Base-by-base conservation (phyloP, 2,888 invertebrate species). In the Thereva nobilitata region DNA sequence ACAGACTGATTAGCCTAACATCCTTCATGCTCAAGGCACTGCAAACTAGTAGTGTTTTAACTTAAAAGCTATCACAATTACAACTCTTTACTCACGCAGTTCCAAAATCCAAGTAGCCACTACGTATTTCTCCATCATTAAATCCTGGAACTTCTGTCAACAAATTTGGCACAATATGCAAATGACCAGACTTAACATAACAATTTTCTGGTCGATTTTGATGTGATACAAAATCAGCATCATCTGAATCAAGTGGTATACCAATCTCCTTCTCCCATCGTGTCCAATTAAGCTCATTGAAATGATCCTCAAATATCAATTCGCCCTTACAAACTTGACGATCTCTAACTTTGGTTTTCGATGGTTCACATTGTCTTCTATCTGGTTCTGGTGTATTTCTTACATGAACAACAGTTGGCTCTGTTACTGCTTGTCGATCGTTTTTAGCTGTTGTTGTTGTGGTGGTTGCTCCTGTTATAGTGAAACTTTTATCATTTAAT, bases 291-390 rank as follows among this genome's bases (percentile, higher is more conserved):
- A 87, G 72, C 0, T 67, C 65, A 42, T 84, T 79, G 73, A 90
- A 90, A 66, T 83, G 79, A 59, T 90, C 89, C 55, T 87, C 84
- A 70, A 90, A 87, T 65, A 90, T 77, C 1, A 84, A 76, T 68
- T 83, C 78, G 0, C 84, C 84, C 8, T 80, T 77, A 74, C 86
- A 86, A 0, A 79, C 79, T 3, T 68, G 70, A 0, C 79, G 80
- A 0, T 80, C 80, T 6, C 72, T 70, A n/a, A 83, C 76, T 4
- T 67, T 74, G 5, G 74, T 71, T 41, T 54, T 68, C 0, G 72
- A 72, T 49, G 12, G 44, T 9, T 56, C 12, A 50, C 71, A 72
- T 9, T 49, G 8, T 38, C 9, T 57, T 5, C 34, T 1, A 3
- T 7, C 4, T 42, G 42, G 42, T 8, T 9, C 42, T 8, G 42